Evolutionary conservation across 2,113 vertebrate genomes (phyloP).

Genomic region (Apaloderma vittatum): DNA sequence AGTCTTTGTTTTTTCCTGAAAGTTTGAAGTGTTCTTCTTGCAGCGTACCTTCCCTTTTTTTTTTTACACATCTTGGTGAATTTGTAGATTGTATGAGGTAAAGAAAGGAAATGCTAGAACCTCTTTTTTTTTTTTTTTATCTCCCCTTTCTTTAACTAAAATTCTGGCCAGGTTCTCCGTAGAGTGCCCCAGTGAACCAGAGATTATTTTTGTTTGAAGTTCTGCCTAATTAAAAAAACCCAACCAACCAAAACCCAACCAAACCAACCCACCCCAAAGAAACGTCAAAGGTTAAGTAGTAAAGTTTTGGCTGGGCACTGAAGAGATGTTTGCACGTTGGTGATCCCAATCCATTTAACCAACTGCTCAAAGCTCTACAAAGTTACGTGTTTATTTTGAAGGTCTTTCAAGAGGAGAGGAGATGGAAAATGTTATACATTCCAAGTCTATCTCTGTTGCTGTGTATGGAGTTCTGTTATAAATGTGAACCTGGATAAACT

Average conservation of each 20-base stretch:
- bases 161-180: background rate
- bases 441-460: slow-evolving; percentile 13
- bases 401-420: background rate
- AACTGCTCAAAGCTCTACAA: background rate
- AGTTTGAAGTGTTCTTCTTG: background rate
- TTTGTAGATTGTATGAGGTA: background rate
- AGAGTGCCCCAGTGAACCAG: background rate
- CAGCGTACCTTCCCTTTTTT: background rate
- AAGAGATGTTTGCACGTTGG: slow-evolving; percentile 10
- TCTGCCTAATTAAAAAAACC: background rate
- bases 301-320: background rate
- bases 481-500: background rate
- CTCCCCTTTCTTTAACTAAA: background rate
- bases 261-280: background rate
- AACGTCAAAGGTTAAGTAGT: background rate
- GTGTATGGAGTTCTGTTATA: background rate
- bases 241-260: background rate
- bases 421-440: background rate
- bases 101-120: background rate
- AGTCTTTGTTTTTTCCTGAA: background rate
- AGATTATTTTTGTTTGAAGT: background rate
- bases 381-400: slow-evolving; percentile 6
- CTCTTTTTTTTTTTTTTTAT: background rate
- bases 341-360: background rate
- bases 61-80: background rate